phyloP scores from a whole-genome alignment of 2,888 invertebrate species.

The Caenorhabditis drosophilae region DNA sequence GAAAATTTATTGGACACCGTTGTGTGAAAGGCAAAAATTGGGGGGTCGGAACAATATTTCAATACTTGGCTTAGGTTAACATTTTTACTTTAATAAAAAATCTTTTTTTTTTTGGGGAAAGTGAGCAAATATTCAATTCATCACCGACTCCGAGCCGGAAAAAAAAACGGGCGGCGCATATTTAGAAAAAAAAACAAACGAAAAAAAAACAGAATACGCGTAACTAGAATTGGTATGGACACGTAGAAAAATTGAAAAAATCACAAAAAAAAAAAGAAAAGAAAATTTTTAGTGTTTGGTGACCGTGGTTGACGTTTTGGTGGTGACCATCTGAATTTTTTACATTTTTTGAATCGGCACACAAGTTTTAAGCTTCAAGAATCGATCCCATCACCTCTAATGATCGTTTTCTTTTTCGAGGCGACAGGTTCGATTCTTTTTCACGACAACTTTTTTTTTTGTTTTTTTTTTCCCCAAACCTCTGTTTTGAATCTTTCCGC shows the following conservation, averaged over 20 bases:
- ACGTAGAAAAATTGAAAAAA: conserved; percentile 3
- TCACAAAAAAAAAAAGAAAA: not conserved
- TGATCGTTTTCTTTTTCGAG: not conserved
- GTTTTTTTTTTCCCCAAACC: conserved; percentile 3
- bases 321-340: conserved; percentile 13
- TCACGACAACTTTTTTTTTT: not conserved
- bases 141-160: too few species aligned
- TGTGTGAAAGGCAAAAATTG: too few species aligned
- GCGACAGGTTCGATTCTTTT: too few species aligned
- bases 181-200: not conserved
- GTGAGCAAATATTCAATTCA: too few species aligned
- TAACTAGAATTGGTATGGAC: not conserved
- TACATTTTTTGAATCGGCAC: not conserved
- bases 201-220: not conserved
- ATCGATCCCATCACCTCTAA: not conserved
- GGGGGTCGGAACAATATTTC: too few species aligned
- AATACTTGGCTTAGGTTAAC: too few species aligned
- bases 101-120: too few species aligned
- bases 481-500: conserved; percentile 38
- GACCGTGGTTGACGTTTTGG: conserved; percentile 31
- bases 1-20: too few species aligned
- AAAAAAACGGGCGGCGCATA: too few species aligned
- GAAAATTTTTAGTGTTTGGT: conserved; percentile 21
- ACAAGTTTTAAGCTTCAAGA: too few species aligned
- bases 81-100: too few species aligned